These are phyloP conservation scores for Seira ritae DNA, from an alignment of 2,888 invertebrate species.

Conservation along the genomic window DNA sequence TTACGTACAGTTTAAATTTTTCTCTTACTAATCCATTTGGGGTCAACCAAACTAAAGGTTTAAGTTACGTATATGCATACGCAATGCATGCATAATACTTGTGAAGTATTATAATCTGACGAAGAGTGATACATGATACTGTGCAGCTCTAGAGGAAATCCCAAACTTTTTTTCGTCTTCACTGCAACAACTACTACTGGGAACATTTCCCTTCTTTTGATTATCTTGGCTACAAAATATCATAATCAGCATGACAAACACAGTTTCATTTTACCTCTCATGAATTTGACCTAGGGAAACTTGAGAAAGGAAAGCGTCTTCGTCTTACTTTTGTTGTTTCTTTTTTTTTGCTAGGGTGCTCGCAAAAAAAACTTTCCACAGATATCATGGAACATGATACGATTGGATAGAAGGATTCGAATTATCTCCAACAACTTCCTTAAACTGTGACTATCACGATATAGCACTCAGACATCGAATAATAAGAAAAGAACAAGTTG, in stretches of 20 bases:
- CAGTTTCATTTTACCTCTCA: constrained; percentile 2
- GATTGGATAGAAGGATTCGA: constrained; percentile 11
- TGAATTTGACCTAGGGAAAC: background rate
- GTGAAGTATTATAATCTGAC: too few species aligned
- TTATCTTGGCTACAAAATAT: constrained; percentile 1
- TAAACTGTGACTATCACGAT: background rate
- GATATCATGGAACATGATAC: constrained; percentile 14
- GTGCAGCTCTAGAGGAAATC: background rate
- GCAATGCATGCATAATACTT: too few species aligned
- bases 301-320: background rate
- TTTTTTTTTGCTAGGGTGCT: background rate
- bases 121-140: too few species aligned
- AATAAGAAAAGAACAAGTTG: constrained; percentile 5
- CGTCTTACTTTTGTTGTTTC: background rate
- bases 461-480: background rate
- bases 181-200: too few species aligned
- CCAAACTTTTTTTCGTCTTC: background rate
- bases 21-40: background rate
- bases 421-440: background rate
- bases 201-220: background rate
- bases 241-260: background rate
- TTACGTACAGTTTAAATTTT: background rate
- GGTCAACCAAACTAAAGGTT: too few species aligned
- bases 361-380: background rate
- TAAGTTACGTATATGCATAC: too few species aligned